Evolutionary conservation across 2,888 invertebrate species (phyloP).

Genomic region (Folsomia manolachei): DNA sequence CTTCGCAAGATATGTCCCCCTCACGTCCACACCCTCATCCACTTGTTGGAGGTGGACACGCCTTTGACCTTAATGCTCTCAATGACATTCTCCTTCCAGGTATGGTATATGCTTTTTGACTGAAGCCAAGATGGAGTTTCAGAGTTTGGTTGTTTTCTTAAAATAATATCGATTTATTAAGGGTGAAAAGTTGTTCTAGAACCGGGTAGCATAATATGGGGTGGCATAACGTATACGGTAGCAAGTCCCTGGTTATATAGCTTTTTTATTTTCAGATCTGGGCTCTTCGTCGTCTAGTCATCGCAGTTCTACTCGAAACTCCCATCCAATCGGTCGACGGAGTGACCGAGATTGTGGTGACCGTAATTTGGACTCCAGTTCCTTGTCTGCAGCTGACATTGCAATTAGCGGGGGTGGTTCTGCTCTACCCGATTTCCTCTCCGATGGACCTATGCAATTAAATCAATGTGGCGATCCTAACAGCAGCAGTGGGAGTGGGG

Average conservation of each 20-base stretch:
- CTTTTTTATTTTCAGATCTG: too few relatives aligned
- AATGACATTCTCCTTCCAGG: slow-evolving; percentile 39
- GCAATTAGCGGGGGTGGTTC: slow-evolving; percentile 18
- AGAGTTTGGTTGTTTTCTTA: slow-evolving; percentile 29
- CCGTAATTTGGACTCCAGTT: neutral
- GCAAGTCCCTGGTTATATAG: too few relatives aligned
- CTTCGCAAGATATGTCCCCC: slow-evolving; percentile 5
- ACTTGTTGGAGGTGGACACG: too few relatives aligned
- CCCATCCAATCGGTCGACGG: slow-evolving; percentile 4
- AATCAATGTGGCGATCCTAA: slow-evolving; percentile 24
- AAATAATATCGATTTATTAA: too few relatives aligned
- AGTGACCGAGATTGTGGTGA: slow-evolving; percentile 4
- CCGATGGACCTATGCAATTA: slow-evolving; percentile 63
- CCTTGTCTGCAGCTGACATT: neutral
- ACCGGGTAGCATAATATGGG: too few relatives aligned
- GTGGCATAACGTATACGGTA: too few relatives aligned
- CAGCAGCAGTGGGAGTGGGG: too few relatives aligned
- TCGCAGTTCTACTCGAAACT: neutral
- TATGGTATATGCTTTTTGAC: too few relatives aligned
- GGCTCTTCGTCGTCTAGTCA: too few relatives aligned
- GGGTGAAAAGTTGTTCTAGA: too few relatives aligned
- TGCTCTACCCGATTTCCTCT: slow-evolving; percentile 66
- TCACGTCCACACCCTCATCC: slow-evolving; percentile 14
- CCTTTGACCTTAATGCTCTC: slow-evolving; percentile 36
- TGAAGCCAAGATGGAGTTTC: too few relatives aligned